Conservation (phyloP, 1,140 invertebrate species). For the Drosophila pallidifrons region DNA sequence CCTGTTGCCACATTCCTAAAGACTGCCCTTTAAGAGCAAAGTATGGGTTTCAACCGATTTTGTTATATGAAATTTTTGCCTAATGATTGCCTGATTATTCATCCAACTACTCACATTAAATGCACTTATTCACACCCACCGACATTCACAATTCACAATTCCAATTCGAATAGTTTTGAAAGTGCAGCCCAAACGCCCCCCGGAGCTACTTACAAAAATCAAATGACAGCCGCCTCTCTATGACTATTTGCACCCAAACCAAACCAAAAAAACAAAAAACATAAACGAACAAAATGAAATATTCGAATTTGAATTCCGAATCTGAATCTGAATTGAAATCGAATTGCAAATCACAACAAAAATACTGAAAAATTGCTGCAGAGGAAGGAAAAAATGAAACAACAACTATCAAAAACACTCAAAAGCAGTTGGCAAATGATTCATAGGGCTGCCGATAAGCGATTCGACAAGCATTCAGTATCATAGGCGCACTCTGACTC, state of each 20-base stretch:
- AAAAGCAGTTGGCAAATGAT: conserved; percentile 68
- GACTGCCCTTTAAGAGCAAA: conserved; percentile 15
- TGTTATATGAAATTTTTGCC: not conserved
- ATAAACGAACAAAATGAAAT: too few relatives aligned
- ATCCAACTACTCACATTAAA: not conserved
- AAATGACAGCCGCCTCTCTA: conserved; percentile 1
- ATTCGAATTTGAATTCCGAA: not conserved
- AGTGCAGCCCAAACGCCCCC: conserved; percentile 3
- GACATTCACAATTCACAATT: conserved; percentile 21
- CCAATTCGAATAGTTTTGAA: conserved; percentile 12
- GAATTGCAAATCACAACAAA: conserved; percentile 3
- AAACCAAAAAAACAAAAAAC: too few relatives aligned
- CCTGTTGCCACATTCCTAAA: conserved; percentile 17
- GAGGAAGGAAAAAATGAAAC: conserved; percentile 19
- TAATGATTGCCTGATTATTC: conserved; percentile 10
- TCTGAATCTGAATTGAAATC: conserved; percentile 15
- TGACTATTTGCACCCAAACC: conserved; percentile 2
- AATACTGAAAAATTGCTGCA: conserved; percentile 12
- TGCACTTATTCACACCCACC: conserved; percentile 32
- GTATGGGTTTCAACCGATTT: conserved; percentile 5
- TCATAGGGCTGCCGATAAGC: conserved; percentile 66
- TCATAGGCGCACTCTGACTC: conserved; percentile 30
- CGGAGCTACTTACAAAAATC: not conserved
- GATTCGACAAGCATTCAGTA: conserved; percentile 40
- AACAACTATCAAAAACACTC: conserved; percentile 33